Evolutionary conservation across 2,888 invertebrate genomes (phyloP).

Genomic region (Allolobophora icterica): DNA sequence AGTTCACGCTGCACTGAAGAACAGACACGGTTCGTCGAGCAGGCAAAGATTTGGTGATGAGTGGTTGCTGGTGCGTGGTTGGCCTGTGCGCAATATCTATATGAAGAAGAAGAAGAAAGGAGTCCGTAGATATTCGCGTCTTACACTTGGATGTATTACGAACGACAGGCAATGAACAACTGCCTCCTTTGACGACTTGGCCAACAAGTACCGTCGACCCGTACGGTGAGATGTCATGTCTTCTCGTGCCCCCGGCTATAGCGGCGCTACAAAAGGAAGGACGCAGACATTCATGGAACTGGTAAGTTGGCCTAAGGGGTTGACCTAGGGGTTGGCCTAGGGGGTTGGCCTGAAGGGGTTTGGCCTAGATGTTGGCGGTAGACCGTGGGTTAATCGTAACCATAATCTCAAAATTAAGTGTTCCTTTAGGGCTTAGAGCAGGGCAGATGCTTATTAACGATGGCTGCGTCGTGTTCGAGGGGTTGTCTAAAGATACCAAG

Average conservation of each 20-base stretch:
- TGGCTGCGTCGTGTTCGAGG: too few species aligned
- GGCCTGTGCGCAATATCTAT: too few species aligned
- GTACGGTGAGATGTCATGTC: neutral
- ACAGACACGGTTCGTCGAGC: neutral
- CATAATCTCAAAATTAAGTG: too few species aligned
- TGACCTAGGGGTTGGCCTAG: neutral
- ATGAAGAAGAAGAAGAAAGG: too few species aligned
- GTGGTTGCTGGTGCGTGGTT: neutral
- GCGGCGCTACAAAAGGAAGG: slow-evolving; percentile 19
- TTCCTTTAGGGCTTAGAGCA: too few species aligned
- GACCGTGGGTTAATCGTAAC: too few species aligned
- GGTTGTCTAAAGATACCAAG: too few species aligned
- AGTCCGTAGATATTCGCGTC: too few species aligned
- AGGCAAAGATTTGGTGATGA: neutral
- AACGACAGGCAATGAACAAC: neutral
- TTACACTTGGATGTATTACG: neutral
- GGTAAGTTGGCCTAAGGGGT: neutral
- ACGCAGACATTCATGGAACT: slow-evolving; percentile 18
- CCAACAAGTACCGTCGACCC: too few species aligned
- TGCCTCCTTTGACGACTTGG: too few species aligned
- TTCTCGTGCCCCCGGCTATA: neutral
- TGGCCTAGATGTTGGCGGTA: neutral
- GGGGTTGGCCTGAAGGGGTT: neutral
- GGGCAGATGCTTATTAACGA: too few species aligned
- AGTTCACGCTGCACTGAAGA: neutral